A percentile compares a stretch with the other conserved stretches of the same genome.
phyloP scores from a whole-genome alignment of 2,797 vertebrate genomes.

The Eulemur rubriventer region DNA sequence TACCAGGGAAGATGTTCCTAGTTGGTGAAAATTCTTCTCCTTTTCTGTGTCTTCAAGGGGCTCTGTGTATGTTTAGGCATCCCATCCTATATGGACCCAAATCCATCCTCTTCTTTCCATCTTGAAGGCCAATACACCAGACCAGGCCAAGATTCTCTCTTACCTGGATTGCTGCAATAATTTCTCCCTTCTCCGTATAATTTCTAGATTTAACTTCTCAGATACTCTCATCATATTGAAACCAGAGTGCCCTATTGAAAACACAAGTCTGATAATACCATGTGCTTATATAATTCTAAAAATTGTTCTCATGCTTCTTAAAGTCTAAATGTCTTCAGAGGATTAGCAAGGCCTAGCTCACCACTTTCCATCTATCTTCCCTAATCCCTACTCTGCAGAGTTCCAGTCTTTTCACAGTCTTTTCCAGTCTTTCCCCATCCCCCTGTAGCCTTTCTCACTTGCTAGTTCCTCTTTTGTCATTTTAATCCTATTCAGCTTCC shows the following conservation, averaged over 20 bases:
- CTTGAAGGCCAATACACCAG: not conserved
- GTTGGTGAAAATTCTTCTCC: not conserved
- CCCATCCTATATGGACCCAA: not conserved
- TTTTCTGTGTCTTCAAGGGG: not conserved
- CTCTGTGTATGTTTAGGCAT: not conserved
- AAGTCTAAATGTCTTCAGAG: not conserved
- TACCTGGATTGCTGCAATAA: not conserved
- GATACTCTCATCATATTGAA: not conserved
- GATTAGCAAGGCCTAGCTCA: not conserved
- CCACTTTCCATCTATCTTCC: not conserved
- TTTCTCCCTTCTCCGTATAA: not conserved
- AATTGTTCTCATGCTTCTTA: not conserved
- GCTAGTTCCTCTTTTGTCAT: not conserved
- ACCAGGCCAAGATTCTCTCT: not conserved
- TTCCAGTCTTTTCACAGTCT: not conserved
- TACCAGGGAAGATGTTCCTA: not conserved
- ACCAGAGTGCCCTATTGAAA: not conserved
- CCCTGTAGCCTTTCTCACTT: not conserved
- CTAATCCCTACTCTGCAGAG: not conserved
- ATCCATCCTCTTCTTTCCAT: not conserved
- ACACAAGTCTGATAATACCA: not conserved
- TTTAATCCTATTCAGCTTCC: not conserved
- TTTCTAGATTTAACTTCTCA: not conserved
- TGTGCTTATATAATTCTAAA: not conserved
- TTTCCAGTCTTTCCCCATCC: no score